Evolutionary conservation across 2,888 invertebrate genomes (phyloP).

Genomic region (Polydrusus cervinus): DNA sequence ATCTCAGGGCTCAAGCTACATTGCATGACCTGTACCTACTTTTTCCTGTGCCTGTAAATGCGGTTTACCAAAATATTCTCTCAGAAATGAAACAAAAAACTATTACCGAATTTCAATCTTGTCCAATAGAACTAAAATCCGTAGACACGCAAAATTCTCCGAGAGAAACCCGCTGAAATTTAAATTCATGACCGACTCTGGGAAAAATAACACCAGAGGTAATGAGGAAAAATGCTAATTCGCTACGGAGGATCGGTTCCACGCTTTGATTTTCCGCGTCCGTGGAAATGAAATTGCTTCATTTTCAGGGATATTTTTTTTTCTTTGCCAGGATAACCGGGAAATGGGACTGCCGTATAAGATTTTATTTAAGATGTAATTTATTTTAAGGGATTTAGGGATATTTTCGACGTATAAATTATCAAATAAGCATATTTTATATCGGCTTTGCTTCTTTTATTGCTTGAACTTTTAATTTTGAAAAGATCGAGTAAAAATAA

Average conservation of each 20-base stretch:
- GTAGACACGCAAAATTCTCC: conserved; percentile 20
- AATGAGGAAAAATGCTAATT: conserved; percentile 57
- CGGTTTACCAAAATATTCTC: neutral
- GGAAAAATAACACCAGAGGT: conserved; percentile 52
- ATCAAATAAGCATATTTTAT: conserved; percentile 25
- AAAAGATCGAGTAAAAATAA: no score
- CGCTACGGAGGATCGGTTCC: conserved; percentile 46
- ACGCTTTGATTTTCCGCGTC: conserved; percentile 55
- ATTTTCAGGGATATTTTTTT: conserved; percentile 55
- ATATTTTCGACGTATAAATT: conserved; percentile 41
- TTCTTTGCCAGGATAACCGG: conserved; percentile 46
- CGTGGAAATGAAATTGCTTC: conserved; percentile 56
- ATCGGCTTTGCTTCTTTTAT: neutral
- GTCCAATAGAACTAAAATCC: conserved; percentile 5
- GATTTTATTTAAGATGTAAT: conserved; percentile 48
- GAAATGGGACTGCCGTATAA: conserved; percentile 45
- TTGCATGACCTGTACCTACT: no score
- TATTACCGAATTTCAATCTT: conserved; percentile 2
- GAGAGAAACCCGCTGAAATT: conserved; percentile 44
- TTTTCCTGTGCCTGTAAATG: no score
- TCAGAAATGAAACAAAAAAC: conserved; percentile 7
- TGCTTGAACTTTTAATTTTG: neutral
- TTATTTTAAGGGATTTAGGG: conserved; percentile 31
- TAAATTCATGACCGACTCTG: conserved; percentile 50
- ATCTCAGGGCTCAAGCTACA: no score